phyloP scores from a whole-genome alignment of 2,113 vertebrate species.

The Paracanthobrama guichenoti region DNA sequence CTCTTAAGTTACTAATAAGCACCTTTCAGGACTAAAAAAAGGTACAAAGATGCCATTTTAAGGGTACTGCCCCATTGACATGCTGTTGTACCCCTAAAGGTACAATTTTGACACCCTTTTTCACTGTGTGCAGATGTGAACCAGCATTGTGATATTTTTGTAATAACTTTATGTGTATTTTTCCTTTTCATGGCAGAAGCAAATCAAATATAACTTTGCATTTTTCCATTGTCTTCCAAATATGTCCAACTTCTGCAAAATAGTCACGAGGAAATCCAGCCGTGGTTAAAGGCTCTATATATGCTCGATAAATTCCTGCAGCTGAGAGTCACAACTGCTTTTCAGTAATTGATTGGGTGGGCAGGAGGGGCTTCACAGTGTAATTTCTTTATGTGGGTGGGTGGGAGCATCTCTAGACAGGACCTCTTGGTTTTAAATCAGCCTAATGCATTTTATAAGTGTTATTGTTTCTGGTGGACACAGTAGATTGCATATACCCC shows the following conservation, averaged over 20 bases:
- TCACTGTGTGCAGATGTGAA: background rate
- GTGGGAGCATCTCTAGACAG: background rate
- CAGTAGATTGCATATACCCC: background rate
- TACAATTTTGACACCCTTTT: too few species aligned
- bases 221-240: background rate
- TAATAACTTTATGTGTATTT: background rate
- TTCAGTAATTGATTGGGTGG: background rate
- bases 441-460: too few species aligned
- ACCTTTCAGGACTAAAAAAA: too few species aligned
- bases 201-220: background rate
- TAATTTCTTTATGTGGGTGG: background rate
- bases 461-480: background rate
- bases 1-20: too few species aligned
- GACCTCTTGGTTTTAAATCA: background rate
- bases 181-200: background rate
- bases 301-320: background rate
- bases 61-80: too few species aligned
- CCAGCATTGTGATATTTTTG: background rate
- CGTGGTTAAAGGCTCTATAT: background rate
- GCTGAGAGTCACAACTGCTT: constrained; percentile 15
- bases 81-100: too few species aligned
- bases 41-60: too few species aligned
- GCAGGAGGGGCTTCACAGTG: background rate
- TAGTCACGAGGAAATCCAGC: background rate
- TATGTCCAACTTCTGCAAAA: background rate